Conservation (phyloP, 2,797 vertebrate genomes). For the Acrossocheilus wenchowensis region DNA sequence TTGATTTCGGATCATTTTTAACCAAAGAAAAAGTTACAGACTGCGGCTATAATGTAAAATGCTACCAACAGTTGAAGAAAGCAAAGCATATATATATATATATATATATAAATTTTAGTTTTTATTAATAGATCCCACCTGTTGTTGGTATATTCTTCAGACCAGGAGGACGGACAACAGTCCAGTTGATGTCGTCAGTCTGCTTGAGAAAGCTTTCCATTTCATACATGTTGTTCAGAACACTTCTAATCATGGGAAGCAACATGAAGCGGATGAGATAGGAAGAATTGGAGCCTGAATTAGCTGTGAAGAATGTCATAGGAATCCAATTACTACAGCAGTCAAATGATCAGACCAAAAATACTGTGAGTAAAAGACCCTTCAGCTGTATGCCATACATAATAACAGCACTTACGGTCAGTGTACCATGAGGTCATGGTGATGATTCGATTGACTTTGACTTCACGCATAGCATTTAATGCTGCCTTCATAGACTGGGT, state of each 20-base stretch:
- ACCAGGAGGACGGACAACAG: conserved; percentile 80
- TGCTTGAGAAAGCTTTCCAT: conserved; percentile 79
- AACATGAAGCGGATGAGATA: conserved; percentile 78
- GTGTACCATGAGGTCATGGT: conserved; percentile 87
- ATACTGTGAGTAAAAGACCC: not conserved
- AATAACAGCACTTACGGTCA: conserved; percentile 70
- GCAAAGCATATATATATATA: too few species aligned
- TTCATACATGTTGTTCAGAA: conserved; percentile 83
- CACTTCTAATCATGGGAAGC: conserved; percentile 79
- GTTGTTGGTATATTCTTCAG: conserved; percentile 77
- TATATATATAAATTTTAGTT: too few species aligned
- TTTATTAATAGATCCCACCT: conserved; percentile 65
- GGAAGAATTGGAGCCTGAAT: conserved; percentile 71
- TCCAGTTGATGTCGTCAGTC: conserved; percentile 79
- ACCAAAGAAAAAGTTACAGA: too few species aligned
- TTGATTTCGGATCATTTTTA: too few species aligned
- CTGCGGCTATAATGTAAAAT: too few species aligned
- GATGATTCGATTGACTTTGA: conserved; percentile 75
- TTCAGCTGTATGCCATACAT: not conserved
- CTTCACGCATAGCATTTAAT: conserved; percentile 74
- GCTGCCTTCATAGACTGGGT: conserved; percentile 74
- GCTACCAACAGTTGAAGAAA: not conserved
- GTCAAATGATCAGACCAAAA: conserved; percentile 43
- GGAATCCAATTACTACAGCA: not conserved
- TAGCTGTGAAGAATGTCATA: conserved; percentile 65